phyloP scores from a whole-genome alignment of 2,888 invertebrate genomes.

The Ennomos quercinarius region DNA sequence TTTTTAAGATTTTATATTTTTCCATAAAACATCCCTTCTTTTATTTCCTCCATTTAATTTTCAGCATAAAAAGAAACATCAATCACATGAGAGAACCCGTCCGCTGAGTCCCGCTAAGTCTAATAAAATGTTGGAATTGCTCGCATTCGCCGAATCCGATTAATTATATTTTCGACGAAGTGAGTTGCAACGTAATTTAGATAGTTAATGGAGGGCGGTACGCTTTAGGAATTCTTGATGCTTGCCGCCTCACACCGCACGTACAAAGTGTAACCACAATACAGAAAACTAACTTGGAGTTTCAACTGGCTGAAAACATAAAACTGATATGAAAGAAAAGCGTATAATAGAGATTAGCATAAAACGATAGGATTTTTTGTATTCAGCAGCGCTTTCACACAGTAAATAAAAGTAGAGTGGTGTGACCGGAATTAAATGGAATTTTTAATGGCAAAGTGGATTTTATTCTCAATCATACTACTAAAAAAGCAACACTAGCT shows the following conservation, averaged over 20 bases:
- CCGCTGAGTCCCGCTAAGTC: slow-evolving; percentile 7
- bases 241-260: slow-evolving; percentile 4
- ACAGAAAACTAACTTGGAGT: background rate
- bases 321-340: too few relatives aligned
- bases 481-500: too few relatives aligned
- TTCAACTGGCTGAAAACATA: background rate
- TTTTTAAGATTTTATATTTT: background rate
- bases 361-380: too few relatives aligned
- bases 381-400: too few relatives aligned
- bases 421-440: too few relatives aligned
- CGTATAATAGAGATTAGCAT: too few relatives aligned
- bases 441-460: too few relatives aligned
- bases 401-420: too few relatives aligned
- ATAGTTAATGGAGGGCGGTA: slow-evolving; percentile 44
- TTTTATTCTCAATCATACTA: too few relatives aligned
- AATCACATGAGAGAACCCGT: slow-evolving; percentile 11
- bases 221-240: slow-evolving; percentile 37
- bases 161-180: slow-evolving; percentile 34
- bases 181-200: slow-evolving; percentile 29
- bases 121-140: slow-evolving; percentile 32
- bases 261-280: too few relatives aligned
- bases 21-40: slow-evolving; percentile 10
- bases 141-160: slow-evolving; percentile 31
- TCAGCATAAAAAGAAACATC: slow-evolving; percentile 23
- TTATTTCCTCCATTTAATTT: slow-evolving; percentile 17